Base-by-base conservation (phyloP, 2,888 invertebrate species). In the Hoplodrina ambigua region DNA sequence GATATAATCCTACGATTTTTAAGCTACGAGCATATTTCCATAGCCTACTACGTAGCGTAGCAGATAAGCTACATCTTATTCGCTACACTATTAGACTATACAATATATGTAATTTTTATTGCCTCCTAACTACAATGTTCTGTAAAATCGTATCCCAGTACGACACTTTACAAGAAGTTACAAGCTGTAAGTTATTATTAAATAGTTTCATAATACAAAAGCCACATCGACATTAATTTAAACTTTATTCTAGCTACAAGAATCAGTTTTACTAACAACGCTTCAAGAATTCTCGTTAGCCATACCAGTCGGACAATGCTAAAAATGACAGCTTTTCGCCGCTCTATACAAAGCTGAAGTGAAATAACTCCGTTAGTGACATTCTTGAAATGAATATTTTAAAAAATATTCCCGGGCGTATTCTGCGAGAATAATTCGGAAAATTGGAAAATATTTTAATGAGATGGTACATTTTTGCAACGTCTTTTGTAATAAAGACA, bases 291-390 rank as follows among this genome's bases (percentile, higher is more conserved):
- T 85, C 85, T 85, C 80, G 85, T 82, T 81, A 85, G 72, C 65
- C 55, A 59, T 69, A 63, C 63, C 60, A 7, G 69, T 68, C 67
- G 73, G 82, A 84, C 84, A 84, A 84, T 86, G 87, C 78, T 80
- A 82, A 85, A 86, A 86, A 87, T 84, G 85, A 71, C 87, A 83
- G 75, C 75, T 60, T 83, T 76, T 70, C 69, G 73, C 73, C 25
- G 65, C 54, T 70, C 61, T 64, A 78, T 72, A 77, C 80, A 83
- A 72, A 83, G 71, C 81, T 72, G 61, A 80, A 80, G 81, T 81
- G 80, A 78, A 87, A 86, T 87, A 87, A 85, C 83, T 88, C 83
- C 80, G 85, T 84, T 83, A 83, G 74, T 83, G 79, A 84, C 79
- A 81, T 82, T 88, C 81, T 85, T 78, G 58, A 72, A 86, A 84